phyloP scores from a whole-genome alignment of 2,797 vertebrate genomes.

The Dermochelys coriacea region DNA sequence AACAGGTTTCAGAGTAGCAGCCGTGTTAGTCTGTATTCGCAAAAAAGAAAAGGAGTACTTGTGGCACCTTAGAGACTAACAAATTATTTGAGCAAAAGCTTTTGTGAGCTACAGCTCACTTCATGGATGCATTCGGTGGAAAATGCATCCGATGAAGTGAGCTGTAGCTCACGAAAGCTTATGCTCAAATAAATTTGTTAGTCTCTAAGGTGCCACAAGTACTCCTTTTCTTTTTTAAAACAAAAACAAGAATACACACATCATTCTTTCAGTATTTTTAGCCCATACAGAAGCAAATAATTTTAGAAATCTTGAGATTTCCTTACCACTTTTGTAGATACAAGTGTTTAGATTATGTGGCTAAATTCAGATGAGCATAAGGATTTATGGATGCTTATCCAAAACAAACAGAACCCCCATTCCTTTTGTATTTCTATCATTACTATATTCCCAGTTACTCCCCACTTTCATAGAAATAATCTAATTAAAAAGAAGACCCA shows the following conservation, averaged over 20 bases:
- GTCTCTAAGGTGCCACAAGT: too few relatives aligned
- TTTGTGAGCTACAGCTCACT: too few relatives aligned
- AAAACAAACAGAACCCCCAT: neutral
- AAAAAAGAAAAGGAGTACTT: too few relatives aligned
- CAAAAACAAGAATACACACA: neutral
- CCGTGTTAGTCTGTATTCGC: too few relatives aligned
- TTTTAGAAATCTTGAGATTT: neutral
- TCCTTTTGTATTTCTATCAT: neutral
- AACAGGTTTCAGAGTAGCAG: too few relatives aligned
- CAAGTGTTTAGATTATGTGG: neutral
- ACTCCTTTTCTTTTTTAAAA: too few relatives aligned
- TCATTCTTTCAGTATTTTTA: neutral
- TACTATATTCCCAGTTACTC: neutral
- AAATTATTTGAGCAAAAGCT: too few relatives aligned
- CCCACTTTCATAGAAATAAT: neutral
- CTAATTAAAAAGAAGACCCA: neutral
- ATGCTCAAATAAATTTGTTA: too few relatives aligned
- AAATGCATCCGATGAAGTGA: too few relatives aligned
- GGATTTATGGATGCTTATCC: neutral
- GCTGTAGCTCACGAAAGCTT: too few relatives aligned
- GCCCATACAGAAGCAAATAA: neutral
- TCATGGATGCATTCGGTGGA: too few relatives aligned
- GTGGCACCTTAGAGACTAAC: too few relatives aligned
- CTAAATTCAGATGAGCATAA: neutral
- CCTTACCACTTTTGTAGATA: neutral